Evolutionary conservation across 2,888 invertebrate genomes (phyloP), one percentile per base, ranked within the genome.

Genomic region (Lithophane leautieri): DNA sequence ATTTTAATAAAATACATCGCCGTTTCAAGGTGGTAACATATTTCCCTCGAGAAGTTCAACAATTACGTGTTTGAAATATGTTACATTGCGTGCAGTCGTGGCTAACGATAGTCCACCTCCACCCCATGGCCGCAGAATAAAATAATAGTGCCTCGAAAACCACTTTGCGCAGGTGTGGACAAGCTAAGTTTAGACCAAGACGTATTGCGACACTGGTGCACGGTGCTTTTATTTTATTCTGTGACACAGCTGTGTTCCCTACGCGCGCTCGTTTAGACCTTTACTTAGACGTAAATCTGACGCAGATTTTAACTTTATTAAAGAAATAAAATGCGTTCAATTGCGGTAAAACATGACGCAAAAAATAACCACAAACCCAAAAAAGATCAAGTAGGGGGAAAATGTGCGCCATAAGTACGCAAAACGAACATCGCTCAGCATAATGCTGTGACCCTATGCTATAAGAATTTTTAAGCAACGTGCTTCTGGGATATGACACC

Each of bases 31-130:
- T 44, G 19, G 42, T 62, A 40, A 54, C 42, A 16, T 56, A 76
- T 77, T 76, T 66, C 66, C 66, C 60, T 22, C 14, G 76, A 42
- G 65, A 65, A n/a, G 19, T 50, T n/a, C n/a, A 47, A n/a, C 40
- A n/a, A 50, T 61, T 62, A 56, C 58, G 58, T 78, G 34, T 52
- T 52, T 34, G 7, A 40, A 40, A 77, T 47, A 22, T 50, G 28
- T 65, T 75, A n/a, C 12, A 25, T 66, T 50, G 62, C 50, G 42
- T 69, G 78, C 22, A 42, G n/a, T 6, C 42, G 25, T 22, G 8
- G 34, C 61, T 62, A 56, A 63, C 19, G 63, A 50, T 68, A 62
- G 47, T 56, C n/a, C 44, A 70, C 54, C 28, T 63, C 14, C 19
- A 52, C 28, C 50, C 14, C 50, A 58, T 52, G 44, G 22, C 28